phyloP scores from a whole-genome alignment of 1,140 invertebrate genomes.

The Hestina assimilis region DNA sequence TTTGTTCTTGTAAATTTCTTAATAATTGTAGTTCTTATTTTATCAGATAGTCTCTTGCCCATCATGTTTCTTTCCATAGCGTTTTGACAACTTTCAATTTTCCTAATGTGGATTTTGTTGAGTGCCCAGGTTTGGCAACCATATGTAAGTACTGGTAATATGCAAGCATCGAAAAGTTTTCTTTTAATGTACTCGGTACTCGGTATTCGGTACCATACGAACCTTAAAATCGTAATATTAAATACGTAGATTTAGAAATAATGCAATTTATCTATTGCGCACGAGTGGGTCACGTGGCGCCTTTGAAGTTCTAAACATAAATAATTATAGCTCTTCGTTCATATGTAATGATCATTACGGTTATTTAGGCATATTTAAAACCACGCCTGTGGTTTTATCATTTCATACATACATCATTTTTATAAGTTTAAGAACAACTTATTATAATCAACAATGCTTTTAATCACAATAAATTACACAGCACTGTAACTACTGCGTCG shows the following conservation, averaged over 20 bases:
- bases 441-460: too few species aligned
- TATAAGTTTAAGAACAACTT: too few species aligned
- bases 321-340: neutral
- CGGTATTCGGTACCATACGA: too few species aligned
- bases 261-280: slow-evolving; percentile 4
- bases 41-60: slow-evolving; percentile 6
- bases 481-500: too few species aligned
- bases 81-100: neutral
- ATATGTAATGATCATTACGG: neutral
- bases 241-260: too few species aligned
- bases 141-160: slow-evolving; percentile 4
- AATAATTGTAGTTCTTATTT: neutral
- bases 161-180: neutral
- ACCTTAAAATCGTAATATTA: too few species aligned
- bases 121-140: slow-evolving; percentile 9
- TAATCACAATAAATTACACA: too few species aligned
- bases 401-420: too few species aligned
- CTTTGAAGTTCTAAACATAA: slow-evolving; percentile 6
- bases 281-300: neutral
- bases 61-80: slow-evolving; percentile 22
- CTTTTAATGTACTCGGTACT: slow-evolving; percentile 7
- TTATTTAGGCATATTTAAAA: too few species aligned
- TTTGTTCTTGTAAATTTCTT: slow-evolving; percentile 7
- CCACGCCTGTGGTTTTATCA: too few species aligned
- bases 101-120: neutral